Base-by-base conservation (phyloP, 2,113 vertebrate genomes). In the Perca flavescens region DNA sequence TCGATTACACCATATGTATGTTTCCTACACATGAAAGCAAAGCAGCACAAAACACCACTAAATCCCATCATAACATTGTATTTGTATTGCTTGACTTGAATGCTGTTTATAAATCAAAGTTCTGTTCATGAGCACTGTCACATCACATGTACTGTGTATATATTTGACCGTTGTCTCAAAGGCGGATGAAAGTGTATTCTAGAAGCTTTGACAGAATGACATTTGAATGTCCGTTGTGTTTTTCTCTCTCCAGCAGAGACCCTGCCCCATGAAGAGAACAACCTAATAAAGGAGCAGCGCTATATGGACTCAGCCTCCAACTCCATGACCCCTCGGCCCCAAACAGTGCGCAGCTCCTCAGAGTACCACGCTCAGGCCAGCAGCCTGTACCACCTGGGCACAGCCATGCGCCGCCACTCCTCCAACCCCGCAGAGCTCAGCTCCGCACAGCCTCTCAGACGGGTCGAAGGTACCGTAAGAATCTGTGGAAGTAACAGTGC, bases 261-360 rank as follows among this genome's bases (percentile, higher is more conserved):
- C 5, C 86, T 97, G 76, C 96, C 95, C 34, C 82, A 93, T 57
- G 96, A 97, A 82, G 96, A 95, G 92, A 94, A 94, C 40, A 91
- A 90, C 70, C 95, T 94, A 50, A 85, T 94, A 76, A 97, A 96
- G 95, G 96, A 97, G 77, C 96, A 97, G 78, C 91, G 94, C 43
- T 96, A 96, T 74, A 94, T 97, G 94, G 96, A 96, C 89, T 96
- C 96, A 0, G 94, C 96, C 78, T 95, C 96, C 86, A 96, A 96
- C 91, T 96, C 96, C 91, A 95, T 95, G 89, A 96, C 92, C 58
- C 93, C 94, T 1, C 93, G 95, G 17, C 96, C 92, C 56, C 94
- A 94, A 1, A 75, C 82, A 2, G 77, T 73, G 67, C 94, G 91
- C 76, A 96, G 90, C 85, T 83, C 95, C 68, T 93, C 88, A 0